Evolutionary conservation across 1,140 invertebrate species (phyloP), one percentile per base, ranked within the genome.

Genomic region (Apocrypta bakeri): DNA sequence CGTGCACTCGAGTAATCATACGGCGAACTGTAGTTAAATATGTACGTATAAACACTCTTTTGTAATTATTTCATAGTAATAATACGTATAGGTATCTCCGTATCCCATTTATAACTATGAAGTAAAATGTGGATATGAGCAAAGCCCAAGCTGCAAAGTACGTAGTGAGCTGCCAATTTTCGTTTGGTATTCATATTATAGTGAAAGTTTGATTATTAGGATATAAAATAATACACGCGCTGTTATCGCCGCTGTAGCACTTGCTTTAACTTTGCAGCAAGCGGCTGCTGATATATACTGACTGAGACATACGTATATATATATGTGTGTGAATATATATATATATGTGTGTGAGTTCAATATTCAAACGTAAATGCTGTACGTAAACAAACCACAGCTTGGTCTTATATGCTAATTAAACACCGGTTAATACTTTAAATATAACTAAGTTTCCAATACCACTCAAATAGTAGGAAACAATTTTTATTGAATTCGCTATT

Each of bases 1-100:
- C 64, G 6, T 33, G 31, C 29, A 25, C 37, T 71, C 1, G 27
- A 71, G n/a, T 0, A 40, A 69, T 69, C 37, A 25, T 48, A 73
- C 37, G 71, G 71, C 71, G 9, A 73, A 24, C 33, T 40, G 71
- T 73, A 73, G 71, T 73, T 73, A 73, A 72, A 72, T 72, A 25
- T 37, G 40, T 40, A 40, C 31, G n/a, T 72, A 21, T 31, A 48
- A n/a, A 73, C 37, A n/a, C 27, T 21, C 31, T 33, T 69, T 69
- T 73, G 24, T 73, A 71, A 33, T 71, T 33, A 37, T 33, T 33
- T 69, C 11, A 2, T 29, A 71, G 31, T 1, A 71, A 71, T 37
- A 29, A 71, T 31, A 66, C 12, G 64, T 24, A 29, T 25, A 27
- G 11, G 64, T 27, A 29, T n/a, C n/a, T n/a, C n/a, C n/a, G n/a